Base-by-base conservation (phyloP, 2,888 invertebrate species). In the Tetheella fluctuosa region DNA sequence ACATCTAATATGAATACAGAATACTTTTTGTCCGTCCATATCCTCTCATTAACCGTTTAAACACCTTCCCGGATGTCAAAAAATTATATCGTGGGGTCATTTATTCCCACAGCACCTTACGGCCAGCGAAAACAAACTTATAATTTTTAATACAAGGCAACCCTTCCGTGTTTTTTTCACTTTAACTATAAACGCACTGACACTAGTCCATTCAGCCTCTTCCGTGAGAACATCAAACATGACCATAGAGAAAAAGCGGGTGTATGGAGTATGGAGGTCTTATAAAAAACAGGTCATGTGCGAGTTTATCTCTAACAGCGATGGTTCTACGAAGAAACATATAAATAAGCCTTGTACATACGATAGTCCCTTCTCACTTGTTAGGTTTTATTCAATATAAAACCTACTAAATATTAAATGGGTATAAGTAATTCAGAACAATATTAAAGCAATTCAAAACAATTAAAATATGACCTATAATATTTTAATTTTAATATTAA, bases 191-290 rank as follows among this genome's bases (percentile, higher is more conserved):
- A 76, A 79, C 76, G 76, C 77, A 77, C 76, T 71, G 67, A 73
- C 69, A 73, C 67, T 62, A 80, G 88, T 87, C 88, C 87, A 88
- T 90, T 88, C 86, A 89, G 81, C 79, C 85, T 90, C 89, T 87
- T 89, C 90, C 91, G 91, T 92, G 91, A 91, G 91, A 92, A 92
- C 87, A 67, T 85, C 86, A 91, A 91, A 91, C 78, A 91, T 79
- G 81, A 80, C 80, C 85, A 86, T 85, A 87, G 77, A 83, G 79
- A 89, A 89, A 89, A 88, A 89, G 68, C 74, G 71, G 76, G 73
- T 75, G 71, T 72, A 74, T 70, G 76, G 78, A 82, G 48, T 20
- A 54, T 20, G 54, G 54, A 54, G 80, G 81, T 76, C 65, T 66
- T 61, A 73, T 74, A 90, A 90, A 90, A 90, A 90, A 85, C 73